Evolutionary conservation across 2,888 invertebrate species (phyloP), one percentile per base, ranked within the genome.

Genomic region (Noctua comes): DNA sequence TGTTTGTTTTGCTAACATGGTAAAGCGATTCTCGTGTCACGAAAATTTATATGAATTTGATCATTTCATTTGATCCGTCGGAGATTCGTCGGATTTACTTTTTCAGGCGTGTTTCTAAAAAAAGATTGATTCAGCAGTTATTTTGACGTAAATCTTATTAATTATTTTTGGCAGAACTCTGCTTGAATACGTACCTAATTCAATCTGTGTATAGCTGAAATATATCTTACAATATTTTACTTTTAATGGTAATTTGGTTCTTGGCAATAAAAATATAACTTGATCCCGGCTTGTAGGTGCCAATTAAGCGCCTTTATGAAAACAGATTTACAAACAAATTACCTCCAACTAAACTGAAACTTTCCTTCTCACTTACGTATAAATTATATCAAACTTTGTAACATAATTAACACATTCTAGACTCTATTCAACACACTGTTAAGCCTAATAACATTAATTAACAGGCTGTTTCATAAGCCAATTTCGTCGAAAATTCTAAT

Each of bases 1-100:
- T 68, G 48, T 43, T 64, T 62, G 54, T 43, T 84, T 68, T 21
- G 11, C 18, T 68, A 46, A 66, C 36, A 31, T 36, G 21, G 68
- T 73, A 59, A 79, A 74, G 76, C 69, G n/a, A 69, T 43, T 66
- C 54, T 80, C 73, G 18, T 72, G 74, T 77, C 77, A 68, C 65
- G 54, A 71, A 82, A 76, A 76, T 80, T 80, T 80, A 66, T 70
- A 82, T 82, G 75, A 69, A 84, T 86, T 76, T 43, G 48, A 73
- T 84, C 73, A 87, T 66, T 46, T 51, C 54, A 79, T 77, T 65
- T 64, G 64, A 84, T 76, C 27, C 57, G 36, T 18, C 18, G 68
- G 71, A 79, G 54, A 82, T 77, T 27, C 57, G 13, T 24, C n/a
- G 64, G 75, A 84, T 79, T 80, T 79, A n/a, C 24, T 84, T 18